Conservation (phyloP, 2,888 invertebrate species). For the Tachystola acroxantha region DNA sequence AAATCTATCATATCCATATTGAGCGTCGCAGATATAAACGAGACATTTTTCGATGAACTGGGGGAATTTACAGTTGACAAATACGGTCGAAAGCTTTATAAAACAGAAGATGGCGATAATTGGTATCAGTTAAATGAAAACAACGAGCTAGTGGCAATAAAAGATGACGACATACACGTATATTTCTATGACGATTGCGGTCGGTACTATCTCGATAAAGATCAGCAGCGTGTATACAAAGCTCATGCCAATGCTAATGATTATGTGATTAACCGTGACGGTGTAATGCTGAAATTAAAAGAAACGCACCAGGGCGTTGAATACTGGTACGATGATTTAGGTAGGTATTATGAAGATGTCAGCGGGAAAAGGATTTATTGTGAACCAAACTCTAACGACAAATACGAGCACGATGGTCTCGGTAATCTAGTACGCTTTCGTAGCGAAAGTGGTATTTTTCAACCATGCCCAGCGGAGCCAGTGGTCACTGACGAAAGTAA, state of each 20-base stretch:
- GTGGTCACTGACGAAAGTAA: constrained; percentile 24
- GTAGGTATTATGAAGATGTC: constrained; percentile 25
- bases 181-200: constrained; percentile 37
- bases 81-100: constrained; percentile 33
- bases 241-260: constrained; percentile 25
- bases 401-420: constrained; percentile 27
- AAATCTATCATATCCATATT: constrained; percentile 34
- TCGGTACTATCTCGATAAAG: constrained; percentile 26
- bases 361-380: constrained; percentile 24
- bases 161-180: constrained; percentile 26
- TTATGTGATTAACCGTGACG: constrained; percentile 22
- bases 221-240: constrained; percentile 24
- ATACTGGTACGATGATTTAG: constrained; percentile 30
- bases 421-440: constrained; percentile 27
- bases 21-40: constrained; percentile 24
- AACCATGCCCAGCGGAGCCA: constrained; percentile 16
- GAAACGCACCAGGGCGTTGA: constrained; percentile 22
- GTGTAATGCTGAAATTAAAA: constrained; percentile 23
- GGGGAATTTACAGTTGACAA: constrained; percentile 29
- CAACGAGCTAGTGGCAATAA: constrained; percentile 21
- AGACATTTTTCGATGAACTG: constrained; percentile 25
- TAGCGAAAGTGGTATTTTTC: constrained; percentile 3
- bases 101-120: constrained; percentile 10
- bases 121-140: constrained; percentile 31
- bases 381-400: constrained; percentile 17